A percentile compares a stretch with the other conserved stretches of the same genome.
phyloP scores from a whole-genome alignment of 2,797 vertebrate genomes.

The Oreochromis grahami region DNA sequence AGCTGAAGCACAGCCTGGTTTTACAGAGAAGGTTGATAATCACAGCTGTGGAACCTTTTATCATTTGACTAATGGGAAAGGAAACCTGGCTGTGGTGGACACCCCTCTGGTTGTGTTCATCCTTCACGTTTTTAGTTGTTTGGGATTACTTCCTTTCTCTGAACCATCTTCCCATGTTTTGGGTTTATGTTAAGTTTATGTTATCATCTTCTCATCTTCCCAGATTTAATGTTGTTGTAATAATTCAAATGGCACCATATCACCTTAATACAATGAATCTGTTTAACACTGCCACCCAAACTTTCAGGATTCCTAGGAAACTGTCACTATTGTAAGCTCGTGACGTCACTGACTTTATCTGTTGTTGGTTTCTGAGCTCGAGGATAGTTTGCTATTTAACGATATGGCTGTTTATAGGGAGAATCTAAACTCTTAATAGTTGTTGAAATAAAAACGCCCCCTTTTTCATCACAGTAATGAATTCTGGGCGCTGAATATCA shows the following conservation, averaged over 20 bases:
- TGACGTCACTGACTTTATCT: not conserved
- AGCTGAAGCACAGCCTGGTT: not conserved
- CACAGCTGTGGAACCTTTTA: fast-evolving
- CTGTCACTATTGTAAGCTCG: not conserved
- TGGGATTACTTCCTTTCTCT: not conserved
- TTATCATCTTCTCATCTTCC: not conserved
- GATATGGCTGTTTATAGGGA: not conserved
- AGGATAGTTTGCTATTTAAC: not conserved
- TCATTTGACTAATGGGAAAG: not conserved
- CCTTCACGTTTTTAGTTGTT: not conserved
- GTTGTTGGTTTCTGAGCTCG: not conserved
- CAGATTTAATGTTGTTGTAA: not conserved
- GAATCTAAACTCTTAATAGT: not conserved
- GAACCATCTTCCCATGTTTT: not conserved
- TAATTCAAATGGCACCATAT: not conserved
- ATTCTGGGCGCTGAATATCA: not conserved
- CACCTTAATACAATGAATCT: not conserved
- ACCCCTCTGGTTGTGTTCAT: not conserved
- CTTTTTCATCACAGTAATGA: slow-evolving; percentile 27
- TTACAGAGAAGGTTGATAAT: not conserved
- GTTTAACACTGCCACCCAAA: not conserved
- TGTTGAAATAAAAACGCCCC: not conserved
- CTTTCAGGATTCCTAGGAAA: not conserved
- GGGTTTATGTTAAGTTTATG: not conserved
- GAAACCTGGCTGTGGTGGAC: not conserved